Evolutionary conservation across 2,888 invertebrate species (phyloP).

Genomic region (Cataglyphis altisquamis): DNA sequence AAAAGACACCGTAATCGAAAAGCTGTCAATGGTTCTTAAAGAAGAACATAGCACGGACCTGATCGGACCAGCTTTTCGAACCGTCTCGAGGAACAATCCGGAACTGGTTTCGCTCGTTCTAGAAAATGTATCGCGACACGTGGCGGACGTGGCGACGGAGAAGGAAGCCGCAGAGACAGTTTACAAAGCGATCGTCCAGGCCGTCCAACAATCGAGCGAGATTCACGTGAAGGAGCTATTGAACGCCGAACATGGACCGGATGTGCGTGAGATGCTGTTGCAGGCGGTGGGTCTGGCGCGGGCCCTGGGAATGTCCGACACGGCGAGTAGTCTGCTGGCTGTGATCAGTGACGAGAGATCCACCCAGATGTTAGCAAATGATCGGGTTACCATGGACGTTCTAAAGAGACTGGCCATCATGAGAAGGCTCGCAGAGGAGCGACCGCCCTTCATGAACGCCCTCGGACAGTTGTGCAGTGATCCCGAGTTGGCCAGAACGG

Average conservation of each 20-base stretch:
- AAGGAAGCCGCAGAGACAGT: constrained; percentile 89
- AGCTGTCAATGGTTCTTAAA: constrained; percentile 89
- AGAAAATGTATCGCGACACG: constrained; percentile 89
- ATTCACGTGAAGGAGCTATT: constrained; percentile 88
- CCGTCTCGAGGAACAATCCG: constrained; percentile 89
- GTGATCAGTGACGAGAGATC: constrained; percentile 88
- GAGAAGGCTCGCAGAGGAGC: constrained; percentile 90
- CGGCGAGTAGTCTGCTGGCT: constrained; percentile 88
- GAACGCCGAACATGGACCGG: constrained; percentile 86
- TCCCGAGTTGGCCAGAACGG: constrained; percentile 90
- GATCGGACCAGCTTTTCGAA: constrained; percentile 90
- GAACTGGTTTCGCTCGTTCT: constrained; percentile 89
- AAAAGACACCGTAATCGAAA: constrained; percentile 89
- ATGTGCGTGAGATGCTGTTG: constrained; percentile 86
- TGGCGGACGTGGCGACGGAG: constrained; percentile 89
- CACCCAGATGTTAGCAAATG: constrained; percentile 88
- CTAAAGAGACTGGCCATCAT: constrained; percentile 91
- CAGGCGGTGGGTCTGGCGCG: constrained; percentile 91
- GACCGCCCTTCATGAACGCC: constrained; percentile 89
- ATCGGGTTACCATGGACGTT: constrained; percentile 89
- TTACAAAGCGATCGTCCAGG: constrained; percentile 90
- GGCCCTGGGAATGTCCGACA: constrained; percentile 90
- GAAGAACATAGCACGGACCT: constrained; percentile 87
- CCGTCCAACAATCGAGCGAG: constrained; percentile 89
- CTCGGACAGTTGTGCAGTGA: constrained; percentile 89